Conservation (phyloP, 2,113 vertebrate species). For the Alethe castanea region DNA sequence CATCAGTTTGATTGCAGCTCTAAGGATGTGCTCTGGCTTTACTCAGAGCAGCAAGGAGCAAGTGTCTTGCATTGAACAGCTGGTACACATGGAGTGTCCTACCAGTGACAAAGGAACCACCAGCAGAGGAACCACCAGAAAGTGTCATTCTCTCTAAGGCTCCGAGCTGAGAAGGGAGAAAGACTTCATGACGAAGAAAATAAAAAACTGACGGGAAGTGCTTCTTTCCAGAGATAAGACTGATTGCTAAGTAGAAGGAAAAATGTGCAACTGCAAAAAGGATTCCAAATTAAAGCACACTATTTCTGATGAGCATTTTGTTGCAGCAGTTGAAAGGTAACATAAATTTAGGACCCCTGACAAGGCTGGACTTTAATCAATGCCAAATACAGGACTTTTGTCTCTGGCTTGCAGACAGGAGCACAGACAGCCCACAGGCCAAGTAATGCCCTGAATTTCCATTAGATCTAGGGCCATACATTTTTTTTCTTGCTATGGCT, state of each 20-base stretch:
- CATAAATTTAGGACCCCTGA: neutral
- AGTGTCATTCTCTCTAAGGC: neutral
- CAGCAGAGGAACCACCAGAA: neutral
- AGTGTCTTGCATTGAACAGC: neutral
- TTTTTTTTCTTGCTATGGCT: neutral
- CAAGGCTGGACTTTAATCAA: neutral
- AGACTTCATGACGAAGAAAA: neutral
- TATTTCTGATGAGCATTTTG: neutral
- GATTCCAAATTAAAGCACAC: neutral
- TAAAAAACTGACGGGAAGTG: neutral
- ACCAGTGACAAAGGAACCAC: neutral
- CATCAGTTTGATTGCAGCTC: neutral
- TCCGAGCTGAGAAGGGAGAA: neutral
- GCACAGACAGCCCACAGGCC: neutral
- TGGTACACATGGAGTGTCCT: neutral
- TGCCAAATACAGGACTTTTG: neutral
- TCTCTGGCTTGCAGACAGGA: neutral
- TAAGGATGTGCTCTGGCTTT: neutral
- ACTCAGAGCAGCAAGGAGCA: neutral
- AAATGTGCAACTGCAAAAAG: neutral
- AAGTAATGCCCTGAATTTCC: neutral
- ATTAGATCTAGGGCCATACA: neutral
- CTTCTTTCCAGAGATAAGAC: neutral
- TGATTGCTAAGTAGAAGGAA: neutral
- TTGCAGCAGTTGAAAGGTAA: neutral